Evolutionary conservation across 2,113 vertebrate genomes (phyloP).

Genomic region (Heptranchias perlo): DNA sequence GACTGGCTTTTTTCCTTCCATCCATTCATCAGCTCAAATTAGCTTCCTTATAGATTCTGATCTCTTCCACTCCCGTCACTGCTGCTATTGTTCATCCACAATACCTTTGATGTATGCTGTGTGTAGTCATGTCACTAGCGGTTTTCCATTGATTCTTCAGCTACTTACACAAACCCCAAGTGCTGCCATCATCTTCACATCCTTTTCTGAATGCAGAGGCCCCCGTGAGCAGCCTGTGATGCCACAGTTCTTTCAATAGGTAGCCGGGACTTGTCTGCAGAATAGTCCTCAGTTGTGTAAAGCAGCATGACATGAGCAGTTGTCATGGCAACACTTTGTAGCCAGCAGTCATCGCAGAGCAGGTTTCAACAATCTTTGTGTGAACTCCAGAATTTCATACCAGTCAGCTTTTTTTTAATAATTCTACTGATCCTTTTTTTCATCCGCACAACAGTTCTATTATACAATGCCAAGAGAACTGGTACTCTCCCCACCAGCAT

Average conservation of each 20-base stretch:
- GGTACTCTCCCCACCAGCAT: conserved; percentile 48
- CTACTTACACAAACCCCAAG: conserved; percentile 37
- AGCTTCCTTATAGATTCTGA: conserved; percentile 48
- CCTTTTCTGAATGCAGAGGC: conserved; percentile 43
- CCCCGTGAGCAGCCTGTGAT: conserved; percentile 41
- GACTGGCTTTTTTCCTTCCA: conserved; percentile 46
- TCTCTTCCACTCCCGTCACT: conserved; percentile 44
- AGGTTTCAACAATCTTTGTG: conserved; percentile 14
- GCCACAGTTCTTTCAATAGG: conserved; percentile 51
- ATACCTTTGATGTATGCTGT: conserved; percentile 47
- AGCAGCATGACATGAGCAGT: conserved; percentile 56
- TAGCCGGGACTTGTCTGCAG: conserved; percentile 50
- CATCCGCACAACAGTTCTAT: neutral
- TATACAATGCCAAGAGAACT: conserved; percentile 37
- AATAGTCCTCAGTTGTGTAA: conserved; percentile 49
- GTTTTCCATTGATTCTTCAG: conserved; percentile 48
- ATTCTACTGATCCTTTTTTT: neutral
- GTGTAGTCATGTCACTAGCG: conserved; percentile 45
- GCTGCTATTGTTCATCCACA: conserved; percentile 52
- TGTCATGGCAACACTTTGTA: conserved; percentile 36
- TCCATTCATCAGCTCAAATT: conserved; percentile 52
- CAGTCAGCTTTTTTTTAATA: neutral
- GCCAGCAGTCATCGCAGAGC: neutral
- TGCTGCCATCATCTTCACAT: conserved; percentile 48
- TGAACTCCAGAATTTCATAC: neutral